These are phyloP conservation scores for Anthoscopus minutus DNA, from an alignment of 2,113 vertebrate species.

Conservation along the genomic window DNA sequence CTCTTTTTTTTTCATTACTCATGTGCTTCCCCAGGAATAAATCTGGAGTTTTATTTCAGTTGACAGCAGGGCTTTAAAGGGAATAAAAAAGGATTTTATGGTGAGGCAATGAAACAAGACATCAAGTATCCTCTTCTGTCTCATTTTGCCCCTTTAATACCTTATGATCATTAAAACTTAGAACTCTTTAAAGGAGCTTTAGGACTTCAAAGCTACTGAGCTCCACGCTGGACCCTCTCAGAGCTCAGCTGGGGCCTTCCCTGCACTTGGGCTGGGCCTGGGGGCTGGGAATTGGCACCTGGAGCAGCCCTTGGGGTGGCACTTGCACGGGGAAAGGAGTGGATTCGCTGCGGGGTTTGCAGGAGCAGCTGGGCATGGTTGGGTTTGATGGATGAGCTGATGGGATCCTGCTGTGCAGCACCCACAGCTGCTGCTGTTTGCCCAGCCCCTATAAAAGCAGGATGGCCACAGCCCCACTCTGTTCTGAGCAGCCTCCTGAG, in stretches of 20 bases:
- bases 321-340: accelerated
- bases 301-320: neutral
- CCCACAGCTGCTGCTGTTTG: neutral
- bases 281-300: neutral
- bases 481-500: accelerated
- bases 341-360: neutral
- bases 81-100: neutral
- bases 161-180: neutral
- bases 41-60: neutral
- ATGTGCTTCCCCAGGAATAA: neutral
- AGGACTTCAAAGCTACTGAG: neutral
- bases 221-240: neutral
- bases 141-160: neutral
- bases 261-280: accelerated
- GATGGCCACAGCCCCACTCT: accelerated
- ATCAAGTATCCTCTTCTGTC: neutral
- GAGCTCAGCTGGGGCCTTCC: neutral
- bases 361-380: neutral
- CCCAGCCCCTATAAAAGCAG: neutral
- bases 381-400: accelerated
- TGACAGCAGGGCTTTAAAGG: neutral
- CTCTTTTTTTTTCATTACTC: neutral
- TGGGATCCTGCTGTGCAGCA: neutral
- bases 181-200: neutral
- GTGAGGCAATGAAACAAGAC: neutral